Conservation (phyloP, 2,888 invertebrate genomes). For the Polietes domitor region DNA sequence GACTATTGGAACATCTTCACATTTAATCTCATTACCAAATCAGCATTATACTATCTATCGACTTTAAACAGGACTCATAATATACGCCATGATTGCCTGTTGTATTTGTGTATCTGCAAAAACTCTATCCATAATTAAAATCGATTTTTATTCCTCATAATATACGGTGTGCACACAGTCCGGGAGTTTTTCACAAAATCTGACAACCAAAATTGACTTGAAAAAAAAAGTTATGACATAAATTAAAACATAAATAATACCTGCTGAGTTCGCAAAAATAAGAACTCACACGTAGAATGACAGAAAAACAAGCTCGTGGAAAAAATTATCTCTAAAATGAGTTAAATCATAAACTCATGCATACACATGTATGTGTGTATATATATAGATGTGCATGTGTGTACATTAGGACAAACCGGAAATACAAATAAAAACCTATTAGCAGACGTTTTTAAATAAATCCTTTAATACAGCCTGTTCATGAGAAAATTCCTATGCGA, state of each 20-base stretch:
- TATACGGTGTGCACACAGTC: neutral
- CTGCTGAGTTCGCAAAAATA: neutral
- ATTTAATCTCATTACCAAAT: no score
- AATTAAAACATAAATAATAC: neutral
- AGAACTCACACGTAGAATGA: neutral
- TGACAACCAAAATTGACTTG: neutral
- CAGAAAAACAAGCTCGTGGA: neutral
- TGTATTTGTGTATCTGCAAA: no score
- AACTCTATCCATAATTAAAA: neutral
- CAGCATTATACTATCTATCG: no score
- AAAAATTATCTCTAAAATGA: conserved; percentile 3
- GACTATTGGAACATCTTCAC: no score
- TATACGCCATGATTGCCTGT: no score
- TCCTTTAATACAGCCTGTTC: no score
- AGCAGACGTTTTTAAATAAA: no score
- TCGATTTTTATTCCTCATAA: neutral
- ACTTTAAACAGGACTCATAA: no score
- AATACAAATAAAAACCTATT: no score
- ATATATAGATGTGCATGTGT: neutral
- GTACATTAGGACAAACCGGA: no score
- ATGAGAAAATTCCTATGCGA: no score
- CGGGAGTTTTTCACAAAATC: neutral
- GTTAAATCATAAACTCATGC: neutral
- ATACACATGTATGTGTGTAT: neutral
- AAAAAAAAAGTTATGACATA: neutral